phyloP scores from a whole-genome alignment of 2,888 invertebrate species.

The Holacanthella duospinosa region DNA sequence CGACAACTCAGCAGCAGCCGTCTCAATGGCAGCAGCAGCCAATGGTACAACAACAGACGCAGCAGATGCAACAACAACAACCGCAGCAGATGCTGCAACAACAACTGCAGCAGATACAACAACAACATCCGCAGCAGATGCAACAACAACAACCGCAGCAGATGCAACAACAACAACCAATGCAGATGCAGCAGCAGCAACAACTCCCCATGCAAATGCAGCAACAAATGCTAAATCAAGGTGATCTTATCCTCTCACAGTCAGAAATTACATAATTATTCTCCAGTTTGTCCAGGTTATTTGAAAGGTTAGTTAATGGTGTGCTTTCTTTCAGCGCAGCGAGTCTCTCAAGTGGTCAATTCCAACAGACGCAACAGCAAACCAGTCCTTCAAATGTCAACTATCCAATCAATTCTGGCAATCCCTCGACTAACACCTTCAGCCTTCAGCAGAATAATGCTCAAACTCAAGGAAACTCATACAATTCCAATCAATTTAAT shows the following conservation, averaged over 20 bases:
- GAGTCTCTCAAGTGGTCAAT: constrained; percentile 17
- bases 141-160: not conserved
- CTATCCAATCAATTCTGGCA: constrained; percentile 35
- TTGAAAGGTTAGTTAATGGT: constrained; percentile 2
- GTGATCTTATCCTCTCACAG: not conserved
- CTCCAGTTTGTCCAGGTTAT: no score
- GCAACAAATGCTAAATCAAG: not conserved
- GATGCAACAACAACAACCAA: no score
- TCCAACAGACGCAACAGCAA: constrained; percentile 16
- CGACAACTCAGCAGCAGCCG: not conserved
- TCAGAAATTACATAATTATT: no score
- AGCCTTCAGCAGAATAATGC: constrained; percentile 28
- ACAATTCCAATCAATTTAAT: constrained; percentile 24
- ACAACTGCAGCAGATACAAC: constrained; percentile 13
- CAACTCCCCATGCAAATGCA: not conserved
- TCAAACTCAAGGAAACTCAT: constrained; percentile 34
- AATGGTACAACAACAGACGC: constrained; percentile 9
- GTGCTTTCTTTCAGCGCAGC: constrained; percentile 12
- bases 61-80: constrained; percentile 19
- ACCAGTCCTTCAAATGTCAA: constrained; percentile 34
- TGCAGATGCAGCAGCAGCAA: no score
- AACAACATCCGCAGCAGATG: not conserved
- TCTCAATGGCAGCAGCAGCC: not conserved
- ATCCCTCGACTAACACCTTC: constrained; percentile 30
- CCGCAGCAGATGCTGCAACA: no score